Base-by-base conservation (phyloP, 2,888 invertebrate species). In the Clivina fossor region DNA sequence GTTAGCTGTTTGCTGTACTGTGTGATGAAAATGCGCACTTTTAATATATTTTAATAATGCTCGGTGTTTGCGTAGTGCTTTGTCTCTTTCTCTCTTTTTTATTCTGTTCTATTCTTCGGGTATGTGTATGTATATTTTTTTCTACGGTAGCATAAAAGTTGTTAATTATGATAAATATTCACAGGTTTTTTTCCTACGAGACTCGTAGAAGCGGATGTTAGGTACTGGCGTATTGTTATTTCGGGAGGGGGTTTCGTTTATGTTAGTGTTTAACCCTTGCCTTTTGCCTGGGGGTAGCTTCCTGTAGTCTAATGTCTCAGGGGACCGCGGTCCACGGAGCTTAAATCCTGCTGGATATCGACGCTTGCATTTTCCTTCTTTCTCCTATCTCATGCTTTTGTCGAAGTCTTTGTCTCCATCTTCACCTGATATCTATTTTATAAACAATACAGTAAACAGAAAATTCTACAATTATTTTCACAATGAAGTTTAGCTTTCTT, bases 151-250 rank as follows among this genome's bases (percentile, higher is more conserved):
- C 71, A 72, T 73, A 71, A 74, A 74, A 73, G 71, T 74, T 72
- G 73, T 74, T 74, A 74, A 74, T 74, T 74, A 73, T 74, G 73
- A 74, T 74, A 74, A 74, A 74, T 74, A 74, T 73, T 73, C 73
- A 69, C 72, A 68, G 72, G 72, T 74, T 74, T 74, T 74, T 74
- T 74, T 74, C 73, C 74, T 74, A 71, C 67, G 73, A 74, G 73
- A 71, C 72, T 70, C 71, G 72, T 73, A 72, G 71, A 70, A 68
- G 47, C 71, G 71, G 72, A 74, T 71, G 72, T 68, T 69, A 66
- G 40, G 40, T 22, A 55, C 28, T 43, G 55, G 55, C 46, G 71
- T 69, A 73, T 73, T 74, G 73, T 74, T 73, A 73, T 73, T 71
- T 72, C 67, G 69, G 65, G 47, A 48, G 66, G 70, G 70, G 70